Base-by-base conservation (phyloP, 2,888 invertebrate genomes). In the Busseola fusca region DNA sequence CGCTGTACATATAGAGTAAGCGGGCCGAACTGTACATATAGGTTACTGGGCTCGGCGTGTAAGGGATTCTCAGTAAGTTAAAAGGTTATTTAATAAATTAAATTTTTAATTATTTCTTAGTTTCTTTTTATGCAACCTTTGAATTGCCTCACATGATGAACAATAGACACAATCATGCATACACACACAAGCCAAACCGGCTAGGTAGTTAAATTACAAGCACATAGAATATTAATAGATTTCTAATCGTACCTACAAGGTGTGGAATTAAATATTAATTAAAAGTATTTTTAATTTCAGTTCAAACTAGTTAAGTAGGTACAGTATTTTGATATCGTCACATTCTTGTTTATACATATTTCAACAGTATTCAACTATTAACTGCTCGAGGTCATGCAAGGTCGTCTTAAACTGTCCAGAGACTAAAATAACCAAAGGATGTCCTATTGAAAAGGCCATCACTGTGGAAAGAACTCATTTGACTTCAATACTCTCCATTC, bases 11-110 rank as follows among this genome's bases (percentile, higher is more conserved):
- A 95, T 95, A 94, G 90, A 80, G 75, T 93, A 93, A 93, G 90
- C 90, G 84, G 93, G 91, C 93, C 92, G 85, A 87, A 86, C 85
- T 93, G 93, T 93, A 93, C 72, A 93, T 93, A 93, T 93, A 92
- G 91, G 78, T 87, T 91, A 90, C 82, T 88, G 93, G 95, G 95
- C 94, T 91, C 92, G 87, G 91, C 94, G 94, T 95, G 94, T 92
- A 88, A 91, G 94, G 95, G 94, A 94, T 93, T 94, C 93, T 94
- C 94, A 95, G 92, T 95, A 95, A 95, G 94, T 95, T 89, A 91
- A 93, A 90, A 90, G 93, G 94, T 93, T 95, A 95, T 95, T 95
- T 95, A 95, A 95, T 95, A 95, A 95, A 95, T 90, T 94, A 92
- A 93, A 92, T 93, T 94, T 94, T 91, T 89, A 74, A 90, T 87